These are phyloP conservation scores for Nasonia oneida DNA, from an alignment of 2,888 invertebrate genomes.

Conservation along the genomic window DNA sequence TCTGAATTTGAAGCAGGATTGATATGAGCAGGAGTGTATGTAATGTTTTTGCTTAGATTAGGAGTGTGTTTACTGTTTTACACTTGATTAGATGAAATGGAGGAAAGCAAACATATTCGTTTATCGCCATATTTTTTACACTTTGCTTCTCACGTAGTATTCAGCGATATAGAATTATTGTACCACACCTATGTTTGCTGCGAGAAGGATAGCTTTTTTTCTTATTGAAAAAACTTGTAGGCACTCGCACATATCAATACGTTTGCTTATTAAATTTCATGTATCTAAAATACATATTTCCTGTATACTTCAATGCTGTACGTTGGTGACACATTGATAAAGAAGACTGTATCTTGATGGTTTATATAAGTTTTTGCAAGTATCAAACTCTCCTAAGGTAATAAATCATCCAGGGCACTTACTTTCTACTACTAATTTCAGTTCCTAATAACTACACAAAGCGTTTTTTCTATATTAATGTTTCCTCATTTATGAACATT, in stretches of 20 bases:
- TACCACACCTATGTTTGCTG: not conserved
- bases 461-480: not conserved
- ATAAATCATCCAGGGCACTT: not conserved
- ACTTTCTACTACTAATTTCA: not conserved
- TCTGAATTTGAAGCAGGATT: not conserved
- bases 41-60: conserved; percentile 10
- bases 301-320: not conserved
- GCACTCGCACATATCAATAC: not conserved
- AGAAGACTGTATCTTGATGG: not conserved
- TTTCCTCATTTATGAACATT: not conserved
- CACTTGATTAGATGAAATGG: not conserved
- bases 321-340: not conserved
- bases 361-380: not conserved
- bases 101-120: not conserved
- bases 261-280: not conserved
- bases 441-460: not conserved
- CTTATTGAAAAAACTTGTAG: not conserved
- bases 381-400: not conserved
- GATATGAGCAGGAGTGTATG: not conserved
- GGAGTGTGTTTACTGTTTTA: not conserved
- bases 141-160: not conserved
- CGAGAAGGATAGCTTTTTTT: not conserved
- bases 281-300: not conserved
- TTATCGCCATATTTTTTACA: not conserved
- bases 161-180: not conserved